These are phyloP conservation scores for Formica aserva DNA, from an alignment of 2,888 invertebrate species.

Conservation along the genomic window DNA sequence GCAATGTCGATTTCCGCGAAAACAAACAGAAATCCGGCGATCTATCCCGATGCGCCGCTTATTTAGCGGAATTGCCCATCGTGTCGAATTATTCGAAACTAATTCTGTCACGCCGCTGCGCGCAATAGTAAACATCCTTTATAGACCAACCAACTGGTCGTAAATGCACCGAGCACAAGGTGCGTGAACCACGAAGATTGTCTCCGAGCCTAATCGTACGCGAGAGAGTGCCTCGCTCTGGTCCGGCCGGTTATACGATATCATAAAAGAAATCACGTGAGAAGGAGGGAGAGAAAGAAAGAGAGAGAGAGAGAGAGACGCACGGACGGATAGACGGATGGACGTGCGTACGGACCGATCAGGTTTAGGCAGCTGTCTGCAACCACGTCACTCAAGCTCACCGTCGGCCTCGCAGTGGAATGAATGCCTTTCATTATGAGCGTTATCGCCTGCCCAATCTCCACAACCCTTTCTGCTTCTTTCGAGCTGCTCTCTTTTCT, in stretches of 20 bases:
- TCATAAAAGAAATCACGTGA: conserved; percentile 83
- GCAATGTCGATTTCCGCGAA: conserved; percentile 50
- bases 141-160: not conserved
- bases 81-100: conserved; percentile 34
- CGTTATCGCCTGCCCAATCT: conserved; percentile 82
- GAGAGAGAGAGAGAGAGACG: conserved; percentile 9
- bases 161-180: conserved; percentile 10
- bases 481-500: conserved; percentile 69
- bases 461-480: conserved; percentile 75
- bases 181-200: conserved; percentile 42
- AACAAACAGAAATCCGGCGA: conserved; percentile 52
- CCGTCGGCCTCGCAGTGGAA: conserved; percentile 81
- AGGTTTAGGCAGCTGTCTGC: conserved; percentile 86
- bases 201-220: conserved; percentile 60
- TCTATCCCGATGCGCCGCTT: conserved; percentile 37
- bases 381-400: conserved; percentile 85
- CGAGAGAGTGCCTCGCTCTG: conserved; percentile 66
- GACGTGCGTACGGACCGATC: conserved; percentile 82
- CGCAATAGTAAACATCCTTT: conserved; percentile 18
- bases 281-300: conserved; percentile 60
- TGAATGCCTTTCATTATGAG: conserved; percentile 85
- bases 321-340: conserved; percentile 69
- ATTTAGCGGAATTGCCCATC: conserved; percentile 40
- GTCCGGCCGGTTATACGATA: conserved; percentile 84
- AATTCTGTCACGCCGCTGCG: conserved; percentile 18